These are phyloP conservation scores for Listrodromus nycthemerus DNA, from an alignment of 2,888 invertebrate species.

Conservation along the genomic window DNA sequence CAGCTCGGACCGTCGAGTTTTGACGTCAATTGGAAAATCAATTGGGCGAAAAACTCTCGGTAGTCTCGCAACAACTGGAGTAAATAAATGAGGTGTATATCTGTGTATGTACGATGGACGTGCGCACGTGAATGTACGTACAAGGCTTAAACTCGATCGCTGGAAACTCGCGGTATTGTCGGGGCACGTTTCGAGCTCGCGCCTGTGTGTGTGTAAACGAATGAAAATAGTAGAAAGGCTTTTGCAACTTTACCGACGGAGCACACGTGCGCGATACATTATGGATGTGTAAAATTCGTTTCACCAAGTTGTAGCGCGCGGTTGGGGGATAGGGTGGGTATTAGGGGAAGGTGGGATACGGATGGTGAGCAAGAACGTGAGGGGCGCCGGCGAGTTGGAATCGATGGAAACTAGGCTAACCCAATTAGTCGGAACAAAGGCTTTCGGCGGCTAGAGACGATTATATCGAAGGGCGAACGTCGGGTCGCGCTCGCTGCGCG, in stretches of 20 bases:
- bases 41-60: slow-evolving; percentile 48
- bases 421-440: slow-evolving; percentile 80
- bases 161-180: slow-evolving; percentile 12
- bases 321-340: slow-evolving; percentile 5
- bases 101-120: neutral
- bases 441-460: slow-evolving; percentile 73
- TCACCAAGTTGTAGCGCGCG: slow-evolving; percentile 42
- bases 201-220: slow-evolving; percentile 6
- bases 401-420: slow-evolving; percentile 80
- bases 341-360: neutral
- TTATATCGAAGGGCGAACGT: slow-evolving; percentile 68
- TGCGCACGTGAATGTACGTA: neutral
- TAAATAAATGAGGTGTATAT: slow-evolving; percentile 13
- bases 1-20: slow-evolving; percentile 11
- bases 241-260: slow-evolving; percentile 42
- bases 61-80: slow-evolving; percentile 2
- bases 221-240: slow-evolving; percentile 12
- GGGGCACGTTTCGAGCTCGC: neutral
- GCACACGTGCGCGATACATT: slow-evolving; percentile 57
- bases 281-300: slow-evolving; percentile 62
- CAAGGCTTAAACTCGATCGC: slow-evolving; percentile 38
- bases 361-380: slow-evolving; percentile 17
- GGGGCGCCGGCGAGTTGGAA: slow-evolving; percentile 70
- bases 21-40: slow-evolving; percentile 55
- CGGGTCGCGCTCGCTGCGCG: slow-evolving; percentile 30